Percentiles rank a stretch among this genome's conserved stretches.
Conservation (phyloP, 2,888 invertebrate genomes). For the Coleophora flavipennella region DNA sequence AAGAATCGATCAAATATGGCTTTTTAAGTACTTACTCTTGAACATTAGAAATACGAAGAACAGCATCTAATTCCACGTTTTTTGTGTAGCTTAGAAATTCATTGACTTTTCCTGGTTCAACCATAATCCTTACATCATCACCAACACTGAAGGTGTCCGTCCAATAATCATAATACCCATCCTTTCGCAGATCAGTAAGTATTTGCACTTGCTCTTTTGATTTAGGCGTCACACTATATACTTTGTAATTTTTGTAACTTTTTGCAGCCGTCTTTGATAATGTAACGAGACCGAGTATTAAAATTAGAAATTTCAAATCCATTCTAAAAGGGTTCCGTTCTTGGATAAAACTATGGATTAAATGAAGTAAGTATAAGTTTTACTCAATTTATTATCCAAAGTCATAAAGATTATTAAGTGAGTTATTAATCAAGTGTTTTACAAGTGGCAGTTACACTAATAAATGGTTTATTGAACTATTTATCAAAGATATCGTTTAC, state of each 20-base stretch:
- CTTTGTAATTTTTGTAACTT: slow-evolving; percentile 61
- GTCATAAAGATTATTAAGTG: slow-evolving; percentile 1
- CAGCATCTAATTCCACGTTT: slow-evolving; percentile 21
- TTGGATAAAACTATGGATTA: too few species aligned
- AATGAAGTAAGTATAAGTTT: too few species aligned
- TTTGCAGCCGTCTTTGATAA: slow-evolving; percentile 27
- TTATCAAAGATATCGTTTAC: too few species aligned
- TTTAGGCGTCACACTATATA: slow-evolving; percentile 62
- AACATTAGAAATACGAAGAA: slow-evolving; percentile 28
- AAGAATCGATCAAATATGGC: slow-evolving; percentile 24
- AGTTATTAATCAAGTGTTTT: too few species aligned
- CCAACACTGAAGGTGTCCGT: slow-evolving; percentile 36
- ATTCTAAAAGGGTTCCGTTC: too few species aligned
- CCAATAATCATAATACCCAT: slow-evolving; percentile 53
- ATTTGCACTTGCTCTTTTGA: slow-evolving; percentile 58
- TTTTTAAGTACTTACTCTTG: slow-evolving; percentile 33
- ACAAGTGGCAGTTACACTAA: too few species aligned
- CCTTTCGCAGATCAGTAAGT: slow-evolving; percentile 43
- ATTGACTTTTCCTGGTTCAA: slow-evolving; percentile 61
- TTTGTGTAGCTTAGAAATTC: slow-evolving; percentile 52
- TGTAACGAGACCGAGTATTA: slow-evolving; percentile 18
- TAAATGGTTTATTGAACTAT: too few species aligned
- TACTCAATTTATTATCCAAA: not conserved
- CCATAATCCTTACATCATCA: slow-evolving; percentile 70
- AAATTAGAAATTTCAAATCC: slow-evolving; percentile 24